Percentiles rank a stretch among this genome's conserved stretches.
These are phyloP conservation scores for Garra rufa DNA, from an alignment of 2,113 vertebrate species.

Conservation along the genomic window DNA sequence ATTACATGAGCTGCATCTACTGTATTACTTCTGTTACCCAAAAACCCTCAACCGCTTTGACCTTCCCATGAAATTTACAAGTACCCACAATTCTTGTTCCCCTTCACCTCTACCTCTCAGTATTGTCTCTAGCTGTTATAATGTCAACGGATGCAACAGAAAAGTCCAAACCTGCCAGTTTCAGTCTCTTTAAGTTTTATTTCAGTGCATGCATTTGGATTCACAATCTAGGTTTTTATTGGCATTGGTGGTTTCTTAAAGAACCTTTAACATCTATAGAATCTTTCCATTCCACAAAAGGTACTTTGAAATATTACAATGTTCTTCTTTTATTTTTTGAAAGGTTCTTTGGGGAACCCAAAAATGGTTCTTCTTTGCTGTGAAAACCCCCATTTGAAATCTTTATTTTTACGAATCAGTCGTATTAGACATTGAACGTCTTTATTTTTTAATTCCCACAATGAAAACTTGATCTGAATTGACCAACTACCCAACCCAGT, in stretches of 20 bases:
- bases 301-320: too few species aligned
- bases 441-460: not conserved
- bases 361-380: not conserved
- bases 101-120: constrained; percentile 50
- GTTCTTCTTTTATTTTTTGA: not conserved
- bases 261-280: not conserved
- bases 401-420: not conserved
- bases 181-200: not conserved
- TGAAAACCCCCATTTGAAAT: not conserved
- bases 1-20: not conserved
- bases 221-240: not conserved
- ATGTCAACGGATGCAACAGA: not conserved
- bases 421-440: not conserved
- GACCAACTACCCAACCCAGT: not conserved
- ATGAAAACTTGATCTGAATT: not conserved
- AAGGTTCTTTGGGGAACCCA: not conserved
- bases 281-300: too few species aligned
- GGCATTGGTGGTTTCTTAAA: not conserved
- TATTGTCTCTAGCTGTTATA: constrained; percentile 11
- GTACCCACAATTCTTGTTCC: not conserved
- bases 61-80: constrained; percentile 36
- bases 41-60: not conserved
- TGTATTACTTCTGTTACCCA: constrained; percentile 10
- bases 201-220: not conserved
- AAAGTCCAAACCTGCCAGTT: not conserved